phyloP scores from a whole-genome alignment of 2,113 vertebrate genomes.

The Semicossyphus pulcher region DNA sequence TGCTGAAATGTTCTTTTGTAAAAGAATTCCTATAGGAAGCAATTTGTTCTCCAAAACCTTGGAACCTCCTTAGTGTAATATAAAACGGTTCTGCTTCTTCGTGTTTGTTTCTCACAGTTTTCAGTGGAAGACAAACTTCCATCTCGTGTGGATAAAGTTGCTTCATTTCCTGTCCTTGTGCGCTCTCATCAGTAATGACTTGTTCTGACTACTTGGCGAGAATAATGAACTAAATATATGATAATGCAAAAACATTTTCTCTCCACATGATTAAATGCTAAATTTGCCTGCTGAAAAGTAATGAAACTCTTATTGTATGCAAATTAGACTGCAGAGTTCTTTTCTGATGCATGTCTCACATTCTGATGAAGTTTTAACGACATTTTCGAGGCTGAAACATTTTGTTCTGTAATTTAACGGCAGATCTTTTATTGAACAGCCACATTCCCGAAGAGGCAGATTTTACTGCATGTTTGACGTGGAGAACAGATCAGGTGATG shows the following conservation, averaged over 20 bases:
- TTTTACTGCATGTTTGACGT: slow-evolving; percentile 19
- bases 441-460: slow-evolving; percentile 6
- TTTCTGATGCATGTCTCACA: neutral
- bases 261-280: slow-evolving; percentile 3
- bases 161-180: slow-evolving; percentile 4
- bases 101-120: neutral
- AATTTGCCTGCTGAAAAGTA: slow-evolving; percentile 23
- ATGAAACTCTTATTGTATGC: slow-evolving; percentile 25
- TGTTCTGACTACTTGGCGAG: slow-evolving; percentile 15
- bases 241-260: slow-evolving; percentile 16
- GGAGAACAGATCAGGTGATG: slow-evolving; percentile 33
- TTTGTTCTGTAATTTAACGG: no score
- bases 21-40: neutral
- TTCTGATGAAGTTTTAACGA: slow-evolving; percentile 29
- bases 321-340: slow-evolving; percentile 4
- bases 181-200: neutral
- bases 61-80: no score
- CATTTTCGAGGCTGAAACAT: no score
- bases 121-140: neutral
- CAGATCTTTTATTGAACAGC: no score
- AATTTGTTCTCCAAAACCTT: no score
- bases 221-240: slow-evolving; percentile 31
- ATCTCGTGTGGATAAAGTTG: neutral
- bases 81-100: no score
- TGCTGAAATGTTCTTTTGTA: neutral